phyloP scores from a whole-genome alignment of 2,888 invertebrate species.

The Sminthurides aquaticus region DNA sequence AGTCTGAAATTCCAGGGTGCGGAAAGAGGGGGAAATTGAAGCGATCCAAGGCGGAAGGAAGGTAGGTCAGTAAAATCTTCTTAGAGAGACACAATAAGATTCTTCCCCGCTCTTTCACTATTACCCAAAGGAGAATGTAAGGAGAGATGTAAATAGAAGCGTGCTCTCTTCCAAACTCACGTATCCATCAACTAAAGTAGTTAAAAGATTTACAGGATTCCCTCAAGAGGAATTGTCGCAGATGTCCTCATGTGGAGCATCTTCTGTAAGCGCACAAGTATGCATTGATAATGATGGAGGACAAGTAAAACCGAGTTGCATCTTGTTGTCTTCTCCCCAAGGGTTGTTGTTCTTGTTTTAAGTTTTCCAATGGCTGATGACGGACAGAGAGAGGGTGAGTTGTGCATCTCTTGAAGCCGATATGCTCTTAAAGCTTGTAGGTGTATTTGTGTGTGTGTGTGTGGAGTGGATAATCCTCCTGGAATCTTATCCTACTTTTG shows the following conservation, averaged over 20 bases:
- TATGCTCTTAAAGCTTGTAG: background rate
- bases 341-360: background rate
- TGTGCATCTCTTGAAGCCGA: background rate
- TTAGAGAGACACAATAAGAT: no score
- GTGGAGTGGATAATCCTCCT: background rate
- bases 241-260: background rate
- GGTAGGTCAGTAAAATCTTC: background rate
- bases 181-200: no score
- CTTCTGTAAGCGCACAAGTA: background rate
- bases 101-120: no score
- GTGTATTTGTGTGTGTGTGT: background rate
- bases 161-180: no score
- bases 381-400: background rate
- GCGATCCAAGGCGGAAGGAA: background rate
- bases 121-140: no score
- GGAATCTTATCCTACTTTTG: no score
- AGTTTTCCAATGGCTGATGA: background rate
- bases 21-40: background rate
- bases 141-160: no score
- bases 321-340: background rate
- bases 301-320: background rate
- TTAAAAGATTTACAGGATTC: no score
- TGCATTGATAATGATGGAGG: background rate
- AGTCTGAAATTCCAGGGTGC: background rate
- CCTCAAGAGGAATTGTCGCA: no score